Conservation (phyloP, 2,888 invertebrate species). For the Caenorhabditis afra region DNA sequence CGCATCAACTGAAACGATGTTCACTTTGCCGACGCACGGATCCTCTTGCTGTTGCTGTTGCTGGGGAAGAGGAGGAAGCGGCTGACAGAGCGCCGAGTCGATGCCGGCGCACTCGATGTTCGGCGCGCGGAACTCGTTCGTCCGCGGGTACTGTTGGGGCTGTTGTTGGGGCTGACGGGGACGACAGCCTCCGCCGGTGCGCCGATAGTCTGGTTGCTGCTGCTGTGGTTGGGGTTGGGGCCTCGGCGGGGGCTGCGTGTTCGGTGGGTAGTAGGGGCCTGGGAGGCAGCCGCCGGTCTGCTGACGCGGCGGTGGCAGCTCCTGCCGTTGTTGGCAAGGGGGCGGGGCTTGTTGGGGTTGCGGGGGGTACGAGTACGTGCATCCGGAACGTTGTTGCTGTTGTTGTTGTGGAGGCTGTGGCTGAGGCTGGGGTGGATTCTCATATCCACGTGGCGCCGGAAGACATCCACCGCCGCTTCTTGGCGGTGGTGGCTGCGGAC, state of each 20-base stretch:
- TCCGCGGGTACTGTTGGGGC: conserved; percentile 45
- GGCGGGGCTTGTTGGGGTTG: conserved; percentile 38
- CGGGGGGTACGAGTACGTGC: conserved; percentile 47
- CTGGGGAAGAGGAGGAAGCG: not conserved
- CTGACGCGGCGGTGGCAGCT: conserved; percentile 23
- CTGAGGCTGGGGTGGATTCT: conserved; percentile 34
- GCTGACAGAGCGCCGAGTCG: conserved; percentile 43
- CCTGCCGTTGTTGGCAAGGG: not conserved
- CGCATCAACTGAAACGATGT: conserved; percentile 68
- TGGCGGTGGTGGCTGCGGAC: conserved; percentile 24
- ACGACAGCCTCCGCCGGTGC: conserved; percentile 51
- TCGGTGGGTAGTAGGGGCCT: conserved; percentile 53
- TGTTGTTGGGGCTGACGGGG: conserved; percentile 36
- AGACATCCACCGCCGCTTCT: conserved; percentile 51
- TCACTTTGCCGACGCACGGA: conserved; percentile 63
- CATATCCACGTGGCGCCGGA: conserved; percentile 56
- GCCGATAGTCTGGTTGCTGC: conserved; percentile 28
- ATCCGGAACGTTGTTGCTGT: conserved; percentile 32
- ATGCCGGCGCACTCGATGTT: conserved; percentile 50
- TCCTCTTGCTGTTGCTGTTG: conserved; percentile 48
- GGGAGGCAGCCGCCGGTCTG: conserved; percentile 50
- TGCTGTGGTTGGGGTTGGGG: conserved; percentile 35
- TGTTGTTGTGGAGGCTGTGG: conserved; percentile 26
- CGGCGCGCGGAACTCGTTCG: conserved; percentile 54
- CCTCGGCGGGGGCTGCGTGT: conserved; percentile 52